Conservation (phyloP, 1,140 invertebrate genomes). For the Leptinotarsa texana region DNA sequence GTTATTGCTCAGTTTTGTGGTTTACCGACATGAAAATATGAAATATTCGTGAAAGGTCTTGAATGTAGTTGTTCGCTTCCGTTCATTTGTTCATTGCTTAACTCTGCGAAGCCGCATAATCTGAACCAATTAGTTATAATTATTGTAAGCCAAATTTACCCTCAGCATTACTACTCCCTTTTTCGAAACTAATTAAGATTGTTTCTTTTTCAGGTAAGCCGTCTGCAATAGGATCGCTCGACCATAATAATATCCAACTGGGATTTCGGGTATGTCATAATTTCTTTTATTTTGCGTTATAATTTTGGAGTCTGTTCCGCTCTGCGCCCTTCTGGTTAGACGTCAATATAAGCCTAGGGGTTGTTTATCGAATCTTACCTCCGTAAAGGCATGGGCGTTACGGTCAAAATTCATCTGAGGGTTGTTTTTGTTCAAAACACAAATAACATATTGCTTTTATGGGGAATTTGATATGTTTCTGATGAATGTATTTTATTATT, state of each 20-base stretch:
- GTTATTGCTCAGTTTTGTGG: no score
- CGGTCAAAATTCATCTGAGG: neutral
- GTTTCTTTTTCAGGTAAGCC: constrained; percentile 24
- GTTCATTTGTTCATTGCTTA: no score
- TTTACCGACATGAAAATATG: no score
- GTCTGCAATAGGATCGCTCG: neutral
- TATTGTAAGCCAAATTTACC: neutral
- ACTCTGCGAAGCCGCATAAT: neutral
- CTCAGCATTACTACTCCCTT: neutral
- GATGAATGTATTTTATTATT: no score
- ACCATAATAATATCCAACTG: constrained; percentile 18
- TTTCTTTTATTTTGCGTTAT: constrained; percentile 24
- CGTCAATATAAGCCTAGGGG: neutral
- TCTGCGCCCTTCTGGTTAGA: constrained; percentile 11
- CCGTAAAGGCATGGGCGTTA: neutral
- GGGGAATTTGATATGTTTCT: no score
- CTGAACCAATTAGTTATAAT: neutral
- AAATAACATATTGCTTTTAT: no score
- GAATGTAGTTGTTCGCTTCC: no score
- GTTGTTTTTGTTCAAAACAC: no score
- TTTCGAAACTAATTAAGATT: neutral
- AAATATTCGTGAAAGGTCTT: no score
- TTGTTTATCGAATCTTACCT: constrained; percentile 10
- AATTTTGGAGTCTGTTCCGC: neutral
- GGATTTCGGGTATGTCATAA: constrained; percentile 17